Percentiles rank a stretch among this genome's conserved stretches.
Conservation (phyloP, 2,797 vertebrate species). For the Falco biarmicus region DNA sequence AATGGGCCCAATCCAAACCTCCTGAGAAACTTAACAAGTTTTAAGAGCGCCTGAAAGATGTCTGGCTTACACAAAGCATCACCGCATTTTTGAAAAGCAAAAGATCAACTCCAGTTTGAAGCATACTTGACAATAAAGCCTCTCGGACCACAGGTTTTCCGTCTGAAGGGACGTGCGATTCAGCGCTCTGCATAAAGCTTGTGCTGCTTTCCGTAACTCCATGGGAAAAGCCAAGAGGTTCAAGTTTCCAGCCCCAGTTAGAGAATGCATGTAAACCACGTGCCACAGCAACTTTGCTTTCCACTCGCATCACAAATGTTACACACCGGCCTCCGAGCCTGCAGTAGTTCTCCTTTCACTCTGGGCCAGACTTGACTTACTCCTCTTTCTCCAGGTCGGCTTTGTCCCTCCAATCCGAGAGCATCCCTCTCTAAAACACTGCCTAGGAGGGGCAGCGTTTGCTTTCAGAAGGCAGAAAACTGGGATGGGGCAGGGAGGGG, state of each 20-base stretch:
- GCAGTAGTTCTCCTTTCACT: neutral
- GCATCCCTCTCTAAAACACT: neutral
- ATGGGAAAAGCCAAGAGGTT: neutral
- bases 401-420: accelerated
- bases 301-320: accelerated
- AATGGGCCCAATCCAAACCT: neutral
- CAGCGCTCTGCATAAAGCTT: neutral
- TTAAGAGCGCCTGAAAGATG: neutral
- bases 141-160: neutral
- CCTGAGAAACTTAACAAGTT: neutral
- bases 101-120: neutral
- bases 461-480: neutral
- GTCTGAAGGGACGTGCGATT: neutral
- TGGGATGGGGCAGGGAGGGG: neutral
- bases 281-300: neutral
- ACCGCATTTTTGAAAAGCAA: neutral
- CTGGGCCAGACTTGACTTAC: neutral
- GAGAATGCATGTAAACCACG: neutral
- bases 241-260: neutral
- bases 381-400: neutral
- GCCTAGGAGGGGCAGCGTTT: neutral
- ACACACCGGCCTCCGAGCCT: neutral
- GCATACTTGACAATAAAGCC: neutral
- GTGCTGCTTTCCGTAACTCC: neutral
- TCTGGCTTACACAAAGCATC: neutral